Evolutionary conservation across 2,797 vertebrate species (phyloP).

Genomic region (Sebastiscus albofasciatus): DNA sequence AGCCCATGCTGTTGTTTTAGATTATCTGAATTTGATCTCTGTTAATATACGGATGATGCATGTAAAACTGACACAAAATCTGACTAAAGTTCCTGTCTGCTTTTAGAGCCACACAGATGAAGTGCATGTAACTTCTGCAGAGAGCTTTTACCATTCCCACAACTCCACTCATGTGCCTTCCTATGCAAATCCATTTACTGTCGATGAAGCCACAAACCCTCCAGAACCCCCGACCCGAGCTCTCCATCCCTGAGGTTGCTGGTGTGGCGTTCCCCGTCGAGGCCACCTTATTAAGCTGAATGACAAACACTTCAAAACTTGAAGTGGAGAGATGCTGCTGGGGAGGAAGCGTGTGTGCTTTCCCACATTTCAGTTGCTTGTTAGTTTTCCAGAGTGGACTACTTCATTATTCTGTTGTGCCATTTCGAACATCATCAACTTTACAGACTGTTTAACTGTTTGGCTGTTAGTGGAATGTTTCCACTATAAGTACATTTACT

Average conservation of each 20-base stretch:
- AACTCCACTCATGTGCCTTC: constrained; percentile 10
- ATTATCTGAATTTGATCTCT: not conserved
- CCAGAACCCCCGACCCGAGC: constrained; percentile 25
- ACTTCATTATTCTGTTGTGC: constrained; percentile 44
- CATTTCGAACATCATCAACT: constrained; percentile 14
- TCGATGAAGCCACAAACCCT: constrained; percentile 42
- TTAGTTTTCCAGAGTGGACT: constrained; percentile 48
- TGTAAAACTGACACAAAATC: not conserved
- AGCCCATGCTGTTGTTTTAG: not conserved
- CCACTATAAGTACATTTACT: not conserved
- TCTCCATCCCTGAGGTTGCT: constrained; percentile 47
- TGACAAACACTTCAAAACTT: constrained; percentile 71
- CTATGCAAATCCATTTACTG: constrained; percentile 42
- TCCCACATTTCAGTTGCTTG: constrained; percentile 56
- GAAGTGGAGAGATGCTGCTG: constrained; percentile 54
- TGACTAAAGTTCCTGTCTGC: not conserved
- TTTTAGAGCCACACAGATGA: not conserved
- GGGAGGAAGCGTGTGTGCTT: constrained; percentile 35
- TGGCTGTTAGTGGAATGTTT: not conserved
- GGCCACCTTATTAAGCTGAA: constrained; percentile 68
- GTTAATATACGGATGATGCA: not conserved
- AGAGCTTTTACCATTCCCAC: constrained; percentile 31
- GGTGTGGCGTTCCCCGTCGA: constrained; percentile 55
- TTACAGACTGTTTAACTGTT: constrained; percentile 14
- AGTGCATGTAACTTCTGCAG: not conserved